Percentiles rank a stretch among this genome's conserved stretches.
Evolutionary conservation across 2,797 vertebrate species (phyloP).

Genomic region (Antrozous pallidus): DNA sequence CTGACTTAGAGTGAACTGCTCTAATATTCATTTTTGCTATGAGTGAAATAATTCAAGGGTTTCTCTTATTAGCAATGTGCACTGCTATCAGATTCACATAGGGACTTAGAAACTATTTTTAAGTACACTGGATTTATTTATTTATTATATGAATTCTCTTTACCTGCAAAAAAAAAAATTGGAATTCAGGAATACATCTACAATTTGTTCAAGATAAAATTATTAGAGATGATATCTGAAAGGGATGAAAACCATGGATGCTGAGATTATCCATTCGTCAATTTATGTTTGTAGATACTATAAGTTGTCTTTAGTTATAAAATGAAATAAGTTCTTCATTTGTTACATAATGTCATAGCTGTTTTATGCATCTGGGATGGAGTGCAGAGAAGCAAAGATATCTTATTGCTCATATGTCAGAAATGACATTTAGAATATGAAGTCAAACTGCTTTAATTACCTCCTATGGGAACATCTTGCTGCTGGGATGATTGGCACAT

Average conservation of each 20-base stretch:
- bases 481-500: not conserved
- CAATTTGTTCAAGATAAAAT: slow-evolving; percentile 6
- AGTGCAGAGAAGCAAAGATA: not conserved
- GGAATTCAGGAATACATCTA: not conserved
- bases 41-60: not conserved
- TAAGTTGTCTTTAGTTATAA: not conserved
- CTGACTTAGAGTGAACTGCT: not conserved
- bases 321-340: not conserved
- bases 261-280: not conserved
- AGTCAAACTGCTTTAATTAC: not conserved
- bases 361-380: not conserved
- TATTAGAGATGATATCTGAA: not conserved
- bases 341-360: not conserved
- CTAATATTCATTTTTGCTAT: not conserved
- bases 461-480: not conserved
- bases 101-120: not conserved
- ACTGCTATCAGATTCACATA: not conserved
- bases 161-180: not conserved
- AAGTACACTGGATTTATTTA: not conserved
- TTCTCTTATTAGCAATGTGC: not conserved
- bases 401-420: not conserved
- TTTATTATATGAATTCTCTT: not conserved
- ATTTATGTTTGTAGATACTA: not conserved
- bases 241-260: not conserved
- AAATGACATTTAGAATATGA: not conserved